Conservation (phyloP, 2,797 vertebrate species). For the Telmatherina bonti region DNA sequence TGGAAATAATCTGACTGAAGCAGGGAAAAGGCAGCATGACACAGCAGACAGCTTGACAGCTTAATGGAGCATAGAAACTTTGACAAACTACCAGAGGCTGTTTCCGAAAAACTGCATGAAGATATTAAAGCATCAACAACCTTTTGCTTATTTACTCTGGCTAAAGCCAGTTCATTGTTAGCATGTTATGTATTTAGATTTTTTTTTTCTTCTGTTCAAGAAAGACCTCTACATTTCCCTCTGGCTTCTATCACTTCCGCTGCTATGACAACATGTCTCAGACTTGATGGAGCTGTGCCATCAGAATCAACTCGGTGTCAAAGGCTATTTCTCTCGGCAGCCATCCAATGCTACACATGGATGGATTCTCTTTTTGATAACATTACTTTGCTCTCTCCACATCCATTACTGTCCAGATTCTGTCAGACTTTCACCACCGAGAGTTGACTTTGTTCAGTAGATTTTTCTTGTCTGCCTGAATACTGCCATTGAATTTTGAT, state of each 20-base stretch:
- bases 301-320: conserved; percentile 41
- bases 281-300: conserved; percentile 26
- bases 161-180: not conserved
- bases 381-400: conserved; percentile 4
- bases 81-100: not conserved
- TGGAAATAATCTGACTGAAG: not conserved
- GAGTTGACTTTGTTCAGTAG: not conserved
- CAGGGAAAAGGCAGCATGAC: not conserved
- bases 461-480: not conserved
- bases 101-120: not conserved
- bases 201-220: conserved; percentile 11
- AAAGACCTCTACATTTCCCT: conserved; percentile 4
- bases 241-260: conserved; percentile 29
- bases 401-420: not conserved
- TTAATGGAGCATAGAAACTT: conserved; percentile 4
- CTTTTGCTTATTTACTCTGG: not conserved
- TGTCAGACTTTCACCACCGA: not conserved
- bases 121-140: not conserved
- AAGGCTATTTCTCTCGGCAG: conserved; percentile 35
- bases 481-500: not conserved
- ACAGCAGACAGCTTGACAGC: not conserved
- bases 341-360: conserved; percentile 11
- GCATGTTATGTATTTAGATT: conserved; percentile 13
- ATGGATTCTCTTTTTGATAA: conserved; percentile 29
- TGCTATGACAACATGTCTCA: conserved; percentile 34